A percentile compares a stretch with the other conserved stretches of the same genome.
Conservation (phyloP, 2,113 vertebrate species). For the Grammatotria lemairii region DNA sequence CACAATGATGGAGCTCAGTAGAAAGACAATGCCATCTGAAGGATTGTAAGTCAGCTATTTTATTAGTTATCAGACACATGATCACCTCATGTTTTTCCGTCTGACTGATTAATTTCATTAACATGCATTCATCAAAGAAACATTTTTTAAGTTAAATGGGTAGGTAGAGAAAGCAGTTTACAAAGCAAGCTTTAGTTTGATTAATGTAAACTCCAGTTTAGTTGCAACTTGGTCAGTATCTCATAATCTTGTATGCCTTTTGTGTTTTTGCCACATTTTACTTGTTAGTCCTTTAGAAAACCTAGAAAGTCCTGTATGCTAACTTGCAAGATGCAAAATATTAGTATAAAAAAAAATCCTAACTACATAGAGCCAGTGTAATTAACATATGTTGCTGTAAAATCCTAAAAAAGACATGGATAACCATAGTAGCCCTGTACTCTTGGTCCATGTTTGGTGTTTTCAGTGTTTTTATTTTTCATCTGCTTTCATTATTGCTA, state of each 20-base stretch:
- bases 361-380: neutral
- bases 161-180: neutral
- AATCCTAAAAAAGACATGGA: neutral
- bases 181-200: neutral
- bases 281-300: neutral
- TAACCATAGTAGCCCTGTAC: neutral
- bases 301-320: neutral
- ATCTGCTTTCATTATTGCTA: neutral
- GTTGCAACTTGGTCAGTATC: neutral
- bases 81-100: neutral
- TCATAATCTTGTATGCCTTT: neutral
- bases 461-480: neutral
- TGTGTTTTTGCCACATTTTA: neutral
- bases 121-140: neutral
- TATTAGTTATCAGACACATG: neutral
- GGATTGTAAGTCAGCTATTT: slow-evolving; percentile 42
- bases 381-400: neutral
- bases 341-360: neutral
- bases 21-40: slow-evolving; percentile 51
- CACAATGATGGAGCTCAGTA: slow-evolving; percentile 60
- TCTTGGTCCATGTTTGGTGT: neutral
- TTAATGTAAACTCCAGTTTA: neutral
- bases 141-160: neutral
- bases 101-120: neutral
- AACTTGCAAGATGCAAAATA: neutral